Evolutionary conservation across 2,113 vertebrate species (phyloP), one percentile per base, ranked within the genome.

Genomic region (Solenodon paradoxus): DNA sequence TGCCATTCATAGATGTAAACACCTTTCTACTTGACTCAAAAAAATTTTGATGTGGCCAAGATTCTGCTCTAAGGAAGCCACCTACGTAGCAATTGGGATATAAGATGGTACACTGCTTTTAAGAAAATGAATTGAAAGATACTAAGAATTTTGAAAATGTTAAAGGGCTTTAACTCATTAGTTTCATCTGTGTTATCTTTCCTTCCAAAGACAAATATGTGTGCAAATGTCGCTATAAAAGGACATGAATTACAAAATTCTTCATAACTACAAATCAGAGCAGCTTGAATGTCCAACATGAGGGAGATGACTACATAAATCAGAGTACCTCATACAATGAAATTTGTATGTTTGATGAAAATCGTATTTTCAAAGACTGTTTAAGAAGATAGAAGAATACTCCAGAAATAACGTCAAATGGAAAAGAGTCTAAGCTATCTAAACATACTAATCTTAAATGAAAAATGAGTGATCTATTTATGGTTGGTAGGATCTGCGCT

Each of bases 171-270:
- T 83, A 51, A 68, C 66, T 91, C 38, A 88, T 85, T 80, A 64
- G 63, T 90, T 96, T 63, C 40, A 80, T 59, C 93, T 92, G 79
- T 89, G n/a, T 78, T 93, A 32, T 61, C 17, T 83, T 28, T 89
- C 63, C 47, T 9, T 91, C 47, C 68, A 61, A 57, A 90, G 85
- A 55, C 22, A 79, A 68, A 77, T 28, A 80, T 47, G 47, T 88
- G 17, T 59, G 38, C 35, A 71, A 95, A 84, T 26, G 72, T 72
- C 49, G 26, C 26, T 78, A 1, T 85, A 38, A 84, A 68, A 38
- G 16, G 13, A 28, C 57, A 40, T 40, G 7, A 3, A 51, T 55
- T 69, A 47, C 26, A 71, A 22, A 82, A 71, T 78, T 92, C n/a
- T 51, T 91, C 42, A 28, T 49, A 90, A 66, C 45, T 74, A 69